Evolutionary conservation across 2,888 invertebrate genomes (phyloP), one percentile per base, ranked within the genome.

Genomic region (Trissonchulus latispiculum): DNA sequence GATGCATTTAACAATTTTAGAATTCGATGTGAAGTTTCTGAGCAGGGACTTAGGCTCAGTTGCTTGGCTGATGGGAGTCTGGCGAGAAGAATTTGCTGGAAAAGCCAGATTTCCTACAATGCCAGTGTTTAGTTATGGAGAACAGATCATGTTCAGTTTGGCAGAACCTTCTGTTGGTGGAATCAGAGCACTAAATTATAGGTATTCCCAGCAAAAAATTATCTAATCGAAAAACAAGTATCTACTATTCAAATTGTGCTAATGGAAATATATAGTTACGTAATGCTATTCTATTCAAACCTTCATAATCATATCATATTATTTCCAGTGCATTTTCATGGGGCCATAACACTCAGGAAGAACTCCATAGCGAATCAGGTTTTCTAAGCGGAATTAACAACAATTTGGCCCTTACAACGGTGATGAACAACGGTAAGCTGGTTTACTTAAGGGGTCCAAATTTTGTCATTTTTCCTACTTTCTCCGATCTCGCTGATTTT

Each of bases 61-160:
- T 64, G 77, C 78, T 1, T 81, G 77, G 72, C 76, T 81, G n/a
- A 77, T 82, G 18, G 82, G 82, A 35, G 79, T 78, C 71, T 82
- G 82, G 82, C 75, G 82, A n/a, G 80, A 79, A 2, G 82, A 82
- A 73, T 82, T 82, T 72, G 79, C 79, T 33, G 80, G 80, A 73
- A 80, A 80, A 72, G 81, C 80, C 1, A 78, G 78, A 70, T 82
- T 81, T 73, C 82, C 82, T 2, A 82, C 81, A 3, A 81, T 81
- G 62, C 81, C 81, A 2, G 81, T 81, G 73, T 82, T 82, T 75
- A 82, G 80, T 23, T 82, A 81, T 67, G 82, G 82, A 33, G 82
- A 82, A 73, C 78, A 83, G 74, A 77, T 82, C 62, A 78, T 80
- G 68, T 79, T 82, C 72, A 77, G 77, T 31, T 77, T 82, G 48